Conservation (phyloP, 1,140 invertebrate genomes). For the Luehdorfia chinensis region DNA sequence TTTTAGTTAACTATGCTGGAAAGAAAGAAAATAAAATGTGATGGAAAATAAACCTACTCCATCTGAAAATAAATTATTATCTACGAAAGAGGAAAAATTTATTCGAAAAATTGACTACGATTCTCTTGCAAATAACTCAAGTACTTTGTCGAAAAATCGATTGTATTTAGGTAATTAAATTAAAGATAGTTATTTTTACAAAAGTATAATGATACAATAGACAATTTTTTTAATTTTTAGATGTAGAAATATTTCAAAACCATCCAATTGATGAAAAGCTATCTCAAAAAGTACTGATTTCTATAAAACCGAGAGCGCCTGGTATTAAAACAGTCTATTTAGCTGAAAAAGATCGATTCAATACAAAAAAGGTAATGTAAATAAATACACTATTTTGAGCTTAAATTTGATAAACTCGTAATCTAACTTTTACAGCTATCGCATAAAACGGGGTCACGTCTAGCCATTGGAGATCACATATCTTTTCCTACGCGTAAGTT, state of each 20-base stretch:
- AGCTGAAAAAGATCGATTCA: constrained; percentile 52
- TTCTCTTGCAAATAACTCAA: constrained; percentile 26
- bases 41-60: constrained; percentile 67
- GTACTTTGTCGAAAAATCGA: constrained; percentile 33
- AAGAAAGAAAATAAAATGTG: constrained; percentile 63
- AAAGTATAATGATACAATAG: constrained; percentile 1
- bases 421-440: constrained; percentile 34
- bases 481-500: constrained; percentile 55
- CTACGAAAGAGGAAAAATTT: constrained; percentile 58
- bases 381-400: background rate
- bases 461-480: constrained; percentile 57
- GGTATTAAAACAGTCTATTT: constrained; percentile 62
- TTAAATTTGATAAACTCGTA: constrained; percentile 1
- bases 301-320: constrained; percentile 49
- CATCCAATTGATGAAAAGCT: constrained; percentile 24
- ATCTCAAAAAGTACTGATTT: constrained; percentile 49
- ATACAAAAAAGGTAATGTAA: constrained; percentile 39
- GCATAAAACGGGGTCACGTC: constrained; percentile 44
- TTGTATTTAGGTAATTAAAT: constrained; percentile 38
- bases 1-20: constrained; percentile 54
- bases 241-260: constrained; percentile 51
- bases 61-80: constrained; percentile 56
- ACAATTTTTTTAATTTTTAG: constrained; percentile 18
- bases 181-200: background rate
- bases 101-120: constrained; percentile 54